Base-by-base conservation (phyloP, 2,797 vertebrate genomes). In the Tamandua tetradactyla region DNA sequence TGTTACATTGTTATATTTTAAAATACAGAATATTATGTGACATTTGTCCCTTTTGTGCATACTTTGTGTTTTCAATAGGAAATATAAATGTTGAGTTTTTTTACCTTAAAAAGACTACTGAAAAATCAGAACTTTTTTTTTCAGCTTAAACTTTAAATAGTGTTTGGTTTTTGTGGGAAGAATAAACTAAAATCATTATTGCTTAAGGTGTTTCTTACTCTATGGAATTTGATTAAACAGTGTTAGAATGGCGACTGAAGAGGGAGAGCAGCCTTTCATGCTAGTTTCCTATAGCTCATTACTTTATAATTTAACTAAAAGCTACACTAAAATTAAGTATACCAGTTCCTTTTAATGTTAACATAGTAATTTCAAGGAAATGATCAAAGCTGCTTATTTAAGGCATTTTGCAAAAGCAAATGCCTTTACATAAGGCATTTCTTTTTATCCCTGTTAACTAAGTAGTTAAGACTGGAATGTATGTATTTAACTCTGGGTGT, bases 51-150 rank as follows among this genome's bases (percentile, higher is more conserved):
- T 66, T 94, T 96, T 71, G 75, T 94, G 47, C 90, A 47, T 89
- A 59, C 87, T 89, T 96, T 82, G 5, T 95, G 55, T 96, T 94
- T 95, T 90, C 81, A 94, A 44, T 42, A 12, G 90, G 76, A 97
- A 97, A 95, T 96, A 57, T 30, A 80, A 93, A 95, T 91, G 89
- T 57, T 98, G n/a, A 76, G 84, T 72, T 75, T 92, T n/a, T 94
- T 83, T 74, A 87, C 76, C 75, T 89, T 76, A 69, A 79, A 81
- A 95, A 76, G 32, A 42, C 40, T 82, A 42, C 64, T 95, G 55
- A 80, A n/a, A 66, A 82, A 78, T 84, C 25, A 93, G 55, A 80
- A 80, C n/a, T 64, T 14, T 59, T 25, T 93, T 87, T 91, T 91
- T 96, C 80, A 96, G 27, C 90, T 32, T 11, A 76, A 69, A 59